A percentile compares a stretch with the other conserved stretches of the same genome.
Conservation (phyloP, 2,797 vertebrate species). For the Fundulus diaphanus region DNA sequence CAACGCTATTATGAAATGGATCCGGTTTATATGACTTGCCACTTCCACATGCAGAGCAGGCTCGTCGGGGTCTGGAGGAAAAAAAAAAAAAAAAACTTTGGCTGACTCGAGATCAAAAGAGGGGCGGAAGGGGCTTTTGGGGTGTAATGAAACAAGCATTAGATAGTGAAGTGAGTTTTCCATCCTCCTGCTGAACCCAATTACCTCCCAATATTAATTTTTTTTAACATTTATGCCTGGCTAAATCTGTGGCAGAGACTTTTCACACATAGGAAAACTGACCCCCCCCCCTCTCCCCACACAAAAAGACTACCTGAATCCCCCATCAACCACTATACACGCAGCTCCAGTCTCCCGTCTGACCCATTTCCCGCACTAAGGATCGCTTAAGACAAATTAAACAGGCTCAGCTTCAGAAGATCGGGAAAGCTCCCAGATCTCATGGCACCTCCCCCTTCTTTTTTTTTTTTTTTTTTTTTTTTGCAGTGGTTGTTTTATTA, state of each 20-base stretch:
- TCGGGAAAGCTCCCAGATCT: too few species aligned
- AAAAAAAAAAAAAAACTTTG: too few species aligned
- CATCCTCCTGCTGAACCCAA: conserved; percentile 60
- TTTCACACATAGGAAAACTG: conserved; percentile 13
- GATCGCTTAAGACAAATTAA: too few species aligned
- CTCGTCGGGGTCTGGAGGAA: conserved; percentile 26
- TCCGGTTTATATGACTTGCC: conserved; percentile 66
- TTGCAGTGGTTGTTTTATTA: too few species aligned
- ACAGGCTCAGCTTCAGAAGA: too few species aligned
- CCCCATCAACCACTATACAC: too few species aligned
- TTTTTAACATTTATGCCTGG: conserved; percentile 56
- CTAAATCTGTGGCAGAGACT: conserved; percentile 32
- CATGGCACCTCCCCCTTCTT: too few species aligned
- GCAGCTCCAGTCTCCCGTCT: too few species aligned
- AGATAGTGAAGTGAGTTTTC: conserved; percentile 49
- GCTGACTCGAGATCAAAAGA: conserved; percentile 65
- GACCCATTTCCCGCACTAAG: too few species aligned
- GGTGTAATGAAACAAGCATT: conserved; percentile 41
- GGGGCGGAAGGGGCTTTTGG: conserved; percentile 48
- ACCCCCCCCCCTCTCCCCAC: too few species aligned
- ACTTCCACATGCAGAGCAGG: conserved; percentile 47
- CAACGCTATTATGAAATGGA: conserved; percentile 72
- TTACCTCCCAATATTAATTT: conserved; percentile 62
- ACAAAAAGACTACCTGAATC: background rate
- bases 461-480: too few species aligned